Base-by-base conservation (phyloP, 2,888 invertebrate genomes). In the Sericinus montela region DNA sequence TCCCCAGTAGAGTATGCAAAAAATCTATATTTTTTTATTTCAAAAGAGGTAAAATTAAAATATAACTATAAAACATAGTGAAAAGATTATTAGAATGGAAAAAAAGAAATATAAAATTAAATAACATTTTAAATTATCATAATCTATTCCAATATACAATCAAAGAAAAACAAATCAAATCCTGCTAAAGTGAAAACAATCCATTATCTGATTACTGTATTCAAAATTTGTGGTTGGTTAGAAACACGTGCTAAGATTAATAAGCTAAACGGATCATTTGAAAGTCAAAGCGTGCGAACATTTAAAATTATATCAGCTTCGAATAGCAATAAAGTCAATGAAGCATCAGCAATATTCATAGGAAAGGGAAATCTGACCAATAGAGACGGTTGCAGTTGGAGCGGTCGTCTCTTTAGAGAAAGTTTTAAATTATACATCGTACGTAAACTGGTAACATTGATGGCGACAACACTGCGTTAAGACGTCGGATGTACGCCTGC, bases 401-500 rank as follows among this genome's bases (percentile, higher is more conserved):
- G 57, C 54, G 51, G 62, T 65, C 64, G 70, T 66, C 65, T 69
- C 67, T 71, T 69, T 65, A 68, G 84, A 78, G 86, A 87, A 87
- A 87, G 87, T 87, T 80, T 76, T 72, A 86, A 85, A 87, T 85
- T 86, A 82, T 81, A 84, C 76, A 70, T 69, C 67, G 75, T 69
- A 71, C 67, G 75, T 79, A 75, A 83, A 83, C 78, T 79, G 68
- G 82, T 75, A 78, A 75, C 72, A 69, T 65, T 72, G 69, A 76
- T 62, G 58, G 67, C 56, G 72, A 75, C 76, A 72, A 69, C 63
- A 59, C 57, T 55, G 37, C 58, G 51, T 58, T 55, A 58, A 54
- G 62, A 58, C 59, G 65, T 63, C 60, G 62, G 63, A 65, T 63
- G 59, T 51, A 37, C 51, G 41, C 48, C 30, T 49, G 51, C 48